Percentiles rank a stretch among this genome's conserved stretches.
Conservation (phyloP, 1,140 invertebrate genomes). For the Bradynema listronoti region DNA sequence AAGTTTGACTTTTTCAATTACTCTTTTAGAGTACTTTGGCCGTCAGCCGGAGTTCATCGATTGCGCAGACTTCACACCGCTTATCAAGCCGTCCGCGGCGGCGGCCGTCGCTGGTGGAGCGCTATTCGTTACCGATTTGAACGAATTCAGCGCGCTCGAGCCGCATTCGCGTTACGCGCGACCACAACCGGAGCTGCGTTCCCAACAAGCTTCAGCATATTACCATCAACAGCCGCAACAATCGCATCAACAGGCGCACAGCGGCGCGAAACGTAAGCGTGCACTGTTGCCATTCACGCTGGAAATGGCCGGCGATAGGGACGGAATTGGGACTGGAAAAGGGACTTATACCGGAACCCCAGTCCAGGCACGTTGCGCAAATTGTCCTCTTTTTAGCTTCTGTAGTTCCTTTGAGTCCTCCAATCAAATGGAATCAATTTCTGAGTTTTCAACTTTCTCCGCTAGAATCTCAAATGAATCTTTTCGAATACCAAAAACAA, state of each 20-base stretch:
- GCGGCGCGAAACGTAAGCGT: neutral
- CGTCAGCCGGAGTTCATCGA: conserved; percentile 45
- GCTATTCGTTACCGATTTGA: neutral
- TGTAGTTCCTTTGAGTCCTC: too few species aligned
- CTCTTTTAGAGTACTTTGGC: conserved; percentile 48
- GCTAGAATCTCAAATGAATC: too few species aligned
- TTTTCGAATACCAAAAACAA: too few species aligned
- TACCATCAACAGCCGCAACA: conserved; percentile 4
- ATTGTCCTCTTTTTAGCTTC: too few species aligned
- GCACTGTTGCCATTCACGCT: neutral
- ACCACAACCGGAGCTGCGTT: neutral
- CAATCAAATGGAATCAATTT: too few species aligned
- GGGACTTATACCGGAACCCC: too few species aligned
- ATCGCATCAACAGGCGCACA: conserved; percentile 10
- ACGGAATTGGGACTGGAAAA: too few species aligned
- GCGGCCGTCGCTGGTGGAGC: conserved; percentile 6
- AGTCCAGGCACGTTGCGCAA: too few species aligned
- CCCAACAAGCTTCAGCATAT: conserved; percentile 12
- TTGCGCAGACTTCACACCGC: conserved; percentile 45
- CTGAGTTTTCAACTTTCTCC: too few species aligned
- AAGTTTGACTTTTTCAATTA: too few species aligned
- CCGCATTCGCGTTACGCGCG: neutral
- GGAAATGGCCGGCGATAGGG: too few species aligned
- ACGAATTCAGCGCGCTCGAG: conserved; percentile 5
- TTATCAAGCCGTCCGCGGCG: conserved; percentile 35